Percentiles rank a stretch among this genome's conserved stretches.
These are phyloP conservation scores for Noctuana brunneofusca DNA, from an alignment of 2,888 invertebrate species.

Conservation along the genomic window DNA sequence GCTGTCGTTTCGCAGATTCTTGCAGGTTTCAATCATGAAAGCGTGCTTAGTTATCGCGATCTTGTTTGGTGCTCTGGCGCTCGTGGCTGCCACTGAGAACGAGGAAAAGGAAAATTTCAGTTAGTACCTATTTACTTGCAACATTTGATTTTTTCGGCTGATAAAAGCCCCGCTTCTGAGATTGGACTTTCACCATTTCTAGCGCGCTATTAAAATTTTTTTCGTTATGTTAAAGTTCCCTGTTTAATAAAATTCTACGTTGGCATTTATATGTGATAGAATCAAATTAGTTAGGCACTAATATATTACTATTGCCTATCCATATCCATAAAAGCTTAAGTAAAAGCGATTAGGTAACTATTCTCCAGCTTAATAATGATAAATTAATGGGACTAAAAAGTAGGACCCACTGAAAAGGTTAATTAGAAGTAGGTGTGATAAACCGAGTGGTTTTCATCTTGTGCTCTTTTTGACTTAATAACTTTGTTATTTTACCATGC, in stretches of 20 bases:
- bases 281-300: no score
- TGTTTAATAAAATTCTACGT: neutral
- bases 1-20: slow-evolving; percentile 46
- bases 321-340: no score
- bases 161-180: slow-evolving; percentile 3
- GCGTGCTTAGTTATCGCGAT: slow-evolving; percentile 48
- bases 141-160: slow-evolving; percentile 17
- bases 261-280: neutral
- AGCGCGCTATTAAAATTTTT: neutral
- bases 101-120: slow-evolving; percentile 30
- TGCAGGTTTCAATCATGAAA: slow-evolving; percentile 53
- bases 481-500: no score
- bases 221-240: no score
- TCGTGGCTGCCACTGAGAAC: slow-evolving; percentile 36
- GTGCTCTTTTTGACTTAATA: no score
- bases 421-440: no score
- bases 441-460: no score
- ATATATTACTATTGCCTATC: no score
- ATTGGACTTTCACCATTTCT: neutral
- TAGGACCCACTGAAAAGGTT: no score
- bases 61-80: slow-evolving; percentile 44
- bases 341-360: no score
- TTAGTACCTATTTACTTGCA: slow-evolving; percentile 34
- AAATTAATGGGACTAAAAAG: no score
- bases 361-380: no score